Conservation (phyloP, 2,797 vertebrate genomes). For the Ptychadena robeensis region DNA sequence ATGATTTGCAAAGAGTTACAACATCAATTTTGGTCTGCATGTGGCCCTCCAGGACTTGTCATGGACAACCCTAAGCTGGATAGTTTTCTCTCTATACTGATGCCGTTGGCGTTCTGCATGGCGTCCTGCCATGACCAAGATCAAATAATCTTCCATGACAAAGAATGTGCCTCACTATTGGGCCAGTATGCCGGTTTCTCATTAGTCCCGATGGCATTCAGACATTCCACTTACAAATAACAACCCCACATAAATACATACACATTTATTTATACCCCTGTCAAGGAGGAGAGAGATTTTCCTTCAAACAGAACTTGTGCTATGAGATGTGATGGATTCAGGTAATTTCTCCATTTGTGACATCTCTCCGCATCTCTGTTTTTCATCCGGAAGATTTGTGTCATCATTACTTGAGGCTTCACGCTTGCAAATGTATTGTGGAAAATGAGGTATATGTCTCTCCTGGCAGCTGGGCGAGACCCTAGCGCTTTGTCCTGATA, state of each 20-base stretch:
- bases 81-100: too few species aligned
- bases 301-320: neutral
- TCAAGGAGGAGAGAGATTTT: neutral
- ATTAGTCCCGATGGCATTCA: neutral
- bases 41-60: too few species aligned
- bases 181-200: too few species aligned
- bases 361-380: constrained; percentile 29
- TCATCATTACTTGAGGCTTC: constrained; percentile 44
- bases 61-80: too few species aligned
- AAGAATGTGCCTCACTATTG: too few species aligned
- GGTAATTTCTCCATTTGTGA: constrained; percentile 37
- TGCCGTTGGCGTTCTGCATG: too few species aligned
- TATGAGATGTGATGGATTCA: constrained; percentile 42
- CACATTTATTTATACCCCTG: constrained; percentile 12
- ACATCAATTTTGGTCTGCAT: too few species aligned
- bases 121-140: too few species aligned
- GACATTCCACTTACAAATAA: neutral
- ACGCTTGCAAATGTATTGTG: neutral
- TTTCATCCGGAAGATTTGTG: constrained; percentile 47
- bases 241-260: constrained; percentile 14
- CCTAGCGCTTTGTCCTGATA: constrained; percentile 24
- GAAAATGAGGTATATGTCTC: neutral
- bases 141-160: too few species aligned
- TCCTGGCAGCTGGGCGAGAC: neutral
- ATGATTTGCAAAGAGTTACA: too few species aligned